Evolutionary conservation across 1,140 invertebrate genomes (phyloP).

Genomic region (Papilio polytes): DNA sequence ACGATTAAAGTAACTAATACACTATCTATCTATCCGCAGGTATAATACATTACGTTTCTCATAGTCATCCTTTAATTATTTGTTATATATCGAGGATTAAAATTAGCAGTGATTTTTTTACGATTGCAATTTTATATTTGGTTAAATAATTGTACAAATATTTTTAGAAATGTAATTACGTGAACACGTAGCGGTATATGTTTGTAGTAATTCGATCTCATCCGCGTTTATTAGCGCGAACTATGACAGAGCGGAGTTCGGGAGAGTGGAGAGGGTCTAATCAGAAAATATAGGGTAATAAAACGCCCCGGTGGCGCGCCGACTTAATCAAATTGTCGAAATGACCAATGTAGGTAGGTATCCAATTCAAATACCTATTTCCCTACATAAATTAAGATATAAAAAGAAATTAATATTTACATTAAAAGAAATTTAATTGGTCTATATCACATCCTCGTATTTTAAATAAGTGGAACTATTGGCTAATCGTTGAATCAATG

Average conservation of each 20-base stretch:
- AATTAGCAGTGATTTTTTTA: too few species aligned
- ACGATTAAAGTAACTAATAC: too few species aligned
- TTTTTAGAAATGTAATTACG: constrained; percentile 1
- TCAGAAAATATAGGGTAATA: constrained; percentile 81
- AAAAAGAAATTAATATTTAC: too few species aligned
- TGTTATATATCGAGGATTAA: background rate
- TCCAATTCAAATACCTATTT: constrained; percentile 45
- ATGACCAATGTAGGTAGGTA: constrained; percentile 62
- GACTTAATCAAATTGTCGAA: constrained; percentile 77
- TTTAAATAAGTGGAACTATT: background rate
- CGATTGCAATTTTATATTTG: background rate
- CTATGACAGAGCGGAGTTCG: constrained; percentile 50
- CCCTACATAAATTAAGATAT: background rate
- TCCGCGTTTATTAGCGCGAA: constrained; percentile 55
- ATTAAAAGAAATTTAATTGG: too few species aligned
- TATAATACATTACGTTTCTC: too few species aligned
- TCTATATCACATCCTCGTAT: background rate
- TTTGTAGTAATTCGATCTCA: constrained; percentile 46
- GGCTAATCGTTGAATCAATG: too few species aligned
- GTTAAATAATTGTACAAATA: constrained; percentile 6
- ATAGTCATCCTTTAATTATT: background rate
- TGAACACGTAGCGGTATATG: background rate
- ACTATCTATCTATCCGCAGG: too few species aligned
- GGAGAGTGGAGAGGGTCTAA: constrained; percentile 63
- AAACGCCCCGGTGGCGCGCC: constrained; percentile 64